Percentiles rank a stretch among this genome's conserved stretches.
Conservation (phyloP, 2,888 invertebrate genomes). For the Alsophila aescularia region DNA sequence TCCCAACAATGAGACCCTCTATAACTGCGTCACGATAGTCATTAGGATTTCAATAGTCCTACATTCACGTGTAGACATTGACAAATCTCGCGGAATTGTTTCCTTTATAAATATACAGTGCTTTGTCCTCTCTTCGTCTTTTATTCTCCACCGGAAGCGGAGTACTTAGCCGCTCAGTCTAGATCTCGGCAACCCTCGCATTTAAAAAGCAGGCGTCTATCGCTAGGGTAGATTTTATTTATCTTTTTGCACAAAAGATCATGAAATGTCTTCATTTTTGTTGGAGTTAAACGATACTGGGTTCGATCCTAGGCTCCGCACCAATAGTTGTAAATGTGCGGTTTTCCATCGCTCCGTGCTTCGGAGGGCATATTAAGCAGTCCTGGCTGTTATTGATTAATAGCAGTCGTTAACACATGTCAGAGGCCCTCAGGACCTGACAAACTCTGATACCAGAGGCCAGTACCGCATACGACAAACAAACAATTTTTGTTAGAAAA, state of each 20-base stretch:
- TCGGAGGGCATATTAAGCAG: no score
- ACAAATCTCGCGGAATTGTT: conserved; percentile 35
- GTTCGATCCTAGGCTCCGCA: no score
- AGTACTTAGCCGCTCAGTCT: conserved; percentile 35
- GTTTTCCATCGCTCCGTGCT: no score
- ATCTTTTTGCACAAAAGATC: no score
- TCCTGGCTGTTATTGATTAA: no score
- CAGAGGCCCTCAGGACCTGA: no score
- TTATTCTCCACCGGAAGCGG: conserved; percentile 31
- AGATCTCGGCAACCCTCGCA: conserved; percentile 31
- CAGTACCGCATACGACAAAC: no score
- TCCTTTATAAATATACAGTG: conserved; percentile 37
- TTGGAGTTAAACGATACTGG: background rate
- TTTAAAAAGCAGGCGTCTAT: conserved; percentile 18
- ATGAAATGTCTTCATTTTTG: no score
- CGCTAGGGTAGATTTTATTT: conserved; percentile 2
- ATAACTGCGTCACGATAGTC: conserved; percentile 21
- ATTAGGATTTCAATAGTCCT: conserved; percentile 26
- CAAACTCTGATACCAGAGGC: no score
- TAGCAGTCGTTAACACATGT: no score
- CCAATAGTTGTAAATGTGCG: no score
- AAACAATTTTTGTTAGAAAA: no score
- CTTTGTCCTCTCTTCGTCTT: conserved; percentile 30
- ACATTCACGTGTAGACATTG: conserved; percentile 38
- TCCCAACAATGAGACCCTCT: conserved; percentile 15